Evolutionary conservation across 2,888 invertebrate species (phyloP).

Genomic region (Acrobasis consociella): DNA sequence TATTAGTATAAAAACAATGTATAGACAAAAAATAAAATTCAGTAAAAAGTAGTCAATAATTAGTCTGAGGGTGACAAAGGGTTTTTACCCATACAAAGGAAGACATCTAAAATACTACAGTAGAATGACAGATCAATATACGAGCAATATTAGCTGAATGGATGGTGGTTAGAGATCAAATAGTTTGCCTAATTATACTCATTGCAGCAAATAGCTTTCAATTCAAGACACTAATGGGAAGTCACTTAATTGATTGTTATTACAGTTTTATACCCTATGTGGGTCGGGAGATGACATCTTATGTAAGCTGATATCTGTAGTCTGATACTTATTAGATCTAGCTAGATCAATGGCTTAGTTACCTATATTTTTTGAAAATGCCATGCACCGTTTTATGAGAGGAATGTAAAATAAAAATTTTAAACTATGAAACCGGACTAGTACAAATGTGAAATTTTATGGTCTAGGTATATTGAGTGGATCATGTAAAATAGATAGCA

Average conservation of each 20-base stretch:
- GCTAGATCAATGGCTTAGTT: neutral
- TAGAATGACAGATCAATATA: neutral
- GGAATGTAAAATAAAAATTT: neutral
- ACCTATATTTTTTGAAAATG: neutral
- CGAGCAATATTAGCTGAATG: conserved; percentile 24
- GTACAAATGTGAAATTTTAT: too few species aligned
- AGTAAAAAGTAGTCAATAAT: too few species aligned
- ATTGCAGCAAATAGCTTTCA: conserved; percentile 33
- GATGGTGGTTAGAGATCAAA: conserved; percentile 33
- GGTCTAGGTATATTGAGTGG: too few species aligned
- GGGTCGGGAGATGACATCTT: conserved; percentile 32
- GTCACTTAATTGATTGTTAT: conserved; percentile 37
- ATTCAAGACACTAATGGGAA: conserved; percentile 33
- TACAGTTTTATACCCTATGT: conserved; percentile 32
- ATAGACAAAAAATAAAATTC: too few species aligned
- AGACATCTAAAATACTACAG: neutral
- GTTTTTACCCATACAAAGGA: too few species aligned
- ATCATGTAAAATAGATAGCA: too few species aligned
- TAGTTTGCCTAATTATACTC: conserved; percentile 30
- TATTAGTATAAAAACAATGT: too few species aligned
- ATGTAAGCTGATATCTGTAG: conserved; percentile 21
- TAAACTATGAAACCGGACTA: neutral
- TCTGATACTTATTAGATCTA: neutral
- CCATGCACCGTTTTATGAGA: neutral
- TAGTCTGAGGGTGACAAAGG: too few species aligned